Percentiles rank a stretch among this genome's conserved stretches.
Evolutionary conservation across 2,797 vertebrate genomes (phyloP).

Genomic region (Lacerta agilis): DNA sequence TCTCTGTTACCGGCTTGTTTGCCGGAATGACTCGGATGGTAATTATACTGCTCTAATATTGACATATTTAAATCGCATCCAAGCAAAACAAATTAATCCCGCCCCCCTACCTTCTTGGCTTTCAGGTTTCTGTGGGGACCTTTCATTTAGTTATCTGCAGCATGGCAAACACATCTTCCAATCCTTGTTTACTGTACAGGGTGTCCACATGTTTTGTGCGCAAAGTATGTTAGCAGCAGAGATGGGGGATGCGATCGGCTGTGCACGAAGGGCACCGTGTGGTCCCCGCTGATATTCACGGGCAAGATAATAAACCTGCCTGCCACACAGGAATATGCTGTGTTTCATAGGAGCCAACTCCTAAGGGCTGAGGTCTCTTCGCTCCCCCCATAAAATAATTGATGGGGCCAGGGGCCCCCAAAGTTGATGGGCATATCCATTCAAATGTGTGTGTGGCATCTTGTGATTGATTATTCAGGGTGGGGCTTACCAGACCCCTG

Average conservation of each 20-base stretch:
- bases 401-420: no score
- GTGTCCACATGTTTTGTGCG: constrained; percentile 13
- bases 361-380: no score
- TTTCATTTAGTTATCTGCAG: constrained; percentile 50
- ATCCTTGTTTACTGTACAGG: background rate
- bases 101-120: background rate
- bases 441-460: no score
- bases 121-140: constrained; percentile 19
- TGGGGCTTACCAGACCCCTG: no score
- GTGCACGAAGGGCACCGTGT: no score
- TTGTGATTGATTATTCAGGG: no score
- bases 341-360: no score
- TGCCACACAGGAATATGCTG: background rate
- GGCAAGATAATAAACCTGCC: background rate
- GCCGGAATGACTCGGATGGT: constrained; percentile 60
- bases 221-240: background rate
- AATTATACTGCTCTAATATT: constrained; percentile 58
- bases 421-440: no score
- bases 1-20: constrained; percentile 43
- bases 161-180: background rate
- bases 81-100: constrained; percentile 48
- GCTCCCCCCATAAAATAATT: no score
- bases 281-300: background rate
- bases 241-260: no score
- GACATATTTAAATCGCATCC: constrained; percentile 66